Evolutionary conservation across 2,888 invertebrate genomes (phyloP), one percentile per base, ranked within the genome.

Genomic region (Patella pellucida): DNA sequence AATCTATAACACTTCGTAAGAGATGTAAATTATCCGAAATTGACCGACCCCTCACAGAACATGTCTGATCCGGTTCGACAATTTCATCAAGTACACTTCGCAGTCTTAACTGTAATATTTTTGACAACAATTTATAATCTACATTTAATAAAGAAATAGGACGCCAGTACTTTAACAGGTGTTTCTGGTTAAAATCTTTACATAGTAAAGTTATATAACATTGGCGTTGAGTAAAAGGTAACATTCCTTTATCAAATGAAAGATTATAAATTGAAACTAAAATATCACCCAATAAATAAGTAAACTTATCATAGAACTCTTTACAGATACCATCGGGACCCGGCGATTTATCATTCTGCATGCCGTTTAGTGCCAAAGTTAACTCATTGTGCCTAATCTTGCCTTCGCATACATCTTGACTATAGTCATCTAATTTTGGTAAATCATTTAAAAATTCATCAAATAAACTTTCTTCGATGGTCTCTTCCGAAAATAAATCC

Each of bases 81-180:
- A 83, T 73, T 15, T 76, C 68, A 5, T 71, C 68, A 23, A 83
- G 52, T 51, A 83, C 77, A n/a, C 56, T 52, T 16, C 72, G 69
- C 31, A 83, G 69, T 12, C 82, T 16, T 62, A 77, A 82, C n/a
- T 79, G 52, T n/a, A 83, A 50, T 15, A 76, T 41, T 77, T 84
- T 83, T 1, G 82, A 81, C 7, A 83, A 52, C 68, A 82, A 78
- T 77, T 84, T 82, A 19, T 81, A 76, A 73, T 84, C 82, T 12
- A 79, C 62, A 77, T 82, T 81, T 62, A 84, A 70, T 4, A 82
- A 67, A 9, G 82, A 82, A 54, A 84, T 84, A 12, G 83, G 85
- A 12, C 82, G 68, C 71, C 80, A 83, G 69, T 77, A 76, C 76
- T 82, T 81, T 67, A 83, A 70, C 71, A 76, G 16, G 12, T 71